These are phyloP conservation scores for Platerodrilus igneus DNA, from an alignment of 2,888 invertebrate genomes.

Conservation along the genomic window DNA sequence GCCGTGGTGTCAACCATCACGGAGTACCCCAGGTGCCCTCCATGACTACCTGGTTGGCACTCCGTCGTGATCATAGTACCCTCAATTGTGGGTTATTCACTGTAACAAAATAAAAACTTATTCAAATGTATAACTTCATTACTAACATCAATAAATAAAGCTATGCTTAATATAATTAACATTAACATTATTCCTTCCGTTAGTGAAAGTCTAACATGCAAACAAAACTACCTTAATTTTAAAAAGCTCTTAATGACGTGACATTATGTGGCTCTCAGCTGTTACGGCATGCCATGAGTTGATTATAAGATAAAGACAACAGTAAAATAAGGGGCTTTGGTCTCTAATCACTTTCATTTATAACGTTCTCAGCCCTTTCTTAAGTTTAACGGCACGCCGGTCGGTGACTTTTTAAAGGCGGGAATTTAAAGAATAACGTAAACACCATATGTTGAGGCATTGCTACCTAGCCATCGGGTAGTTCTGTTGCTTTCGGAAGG, in stretches of 20 bases:
- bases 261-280: conserved; percentile 22
- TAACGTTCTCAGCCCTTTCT: conserved; percentile 24
- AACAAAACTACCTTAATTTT: conserved; percentile 10
- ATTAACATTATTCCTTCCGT: conserved; percentile 12
- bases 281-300: conserved; percentile 22
- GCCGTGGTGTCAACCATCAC: conserved; percentile 47
- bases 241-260: conserved; percentile 15
- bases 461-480: conserved; percentile 22
- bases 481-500: conserved; percentile 8
- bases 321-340: conserved; percentile 19
- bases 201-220: conserved; percentile 18
- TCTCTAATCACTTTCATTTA: conserved; percentile 23
- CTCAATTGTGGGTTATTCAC: conserved; percentile 43
- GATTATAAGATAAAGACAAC: conserved; percentile 26
- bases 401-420: conserved; percentile 17
- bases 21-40: conserved; percentile 50
- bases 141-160: conserved; percentile 1
- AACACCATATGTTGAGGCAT: conserved; percentile 30
- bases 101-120: conserved; percentile 34
- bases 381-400: conserved; percentile 13
- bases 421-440: conserved; percentile 21
- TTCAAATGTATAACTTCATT: conserved; percentile 7
- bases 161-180: conserved; percentile 5
- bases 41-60: conserved; percentile 50
- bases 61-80: conserved; percentile 51